A percentile compares a stretch with the other conserved stretches of the same genome.
These are phyloP conservation scores for Neotragus pygmaeus DNA, from an alignment of 2,113 vertebrate genomes.

Conservation along the genomic window DNA sequence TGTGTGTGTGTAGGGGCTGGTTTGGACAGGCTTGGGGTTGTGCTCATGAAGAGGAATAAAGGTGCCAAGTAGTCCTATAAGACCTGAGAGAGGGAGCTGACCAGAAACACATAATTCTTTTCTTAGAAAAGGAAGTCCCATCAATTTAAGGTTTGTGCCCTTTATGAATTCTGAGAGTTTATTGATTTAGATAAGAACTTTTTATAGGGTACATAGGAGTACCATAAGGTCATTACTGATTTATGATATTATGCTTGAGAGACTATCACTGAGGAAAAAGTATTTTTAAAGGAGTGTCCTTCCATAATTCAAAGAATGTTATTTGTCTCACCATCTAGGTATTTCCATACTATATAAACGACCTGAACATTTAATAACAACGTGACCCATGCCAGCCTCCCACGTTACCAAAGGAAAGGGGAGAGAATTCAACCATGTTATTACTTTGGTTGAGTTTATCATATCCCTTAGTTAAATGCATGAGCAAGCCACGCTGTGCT, in stretches of 20 bases:
- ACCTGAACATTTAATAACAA: background rate
- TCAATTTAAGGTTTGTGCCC: background rate
- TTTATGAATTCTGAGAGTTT: background rate
- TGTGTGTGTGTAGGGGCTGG: background rate
- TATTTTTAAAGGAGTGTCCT: background rate
- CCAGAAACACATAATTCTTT: background rate
- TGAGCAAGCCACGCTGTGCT: background rate
- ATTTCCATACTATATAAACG: background rate
- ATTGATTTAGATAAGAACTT: background rate
- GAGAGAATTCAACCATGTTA: constrained; percentile 1
- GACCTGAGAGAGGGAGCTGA: background rate
- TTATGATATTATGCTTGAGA: background rate
- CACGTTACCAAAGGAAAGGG: background rate
- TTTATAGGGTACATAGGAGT: background rate
- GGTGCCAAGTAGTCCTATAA: background rate
- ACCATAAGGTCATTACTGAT: background rate
- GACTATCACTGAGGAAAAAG: background rate
- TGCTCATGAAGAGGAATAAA: background rate
- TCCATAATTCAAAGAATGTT: background rate
- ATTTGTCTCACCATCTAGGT: constrained; percentile 4
- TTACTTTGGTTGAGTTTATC: constrained; percentile 1
- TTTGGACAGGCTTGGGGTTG: background rate
- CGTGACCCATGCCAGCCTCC: background rate
- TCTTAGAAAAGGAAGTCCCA: background rate
- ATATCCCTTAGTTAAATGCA: constrained; percentile 1